Conservation (phyloP, 2,797 vertebrate species). For the Anguilla pacifica region DNA sequence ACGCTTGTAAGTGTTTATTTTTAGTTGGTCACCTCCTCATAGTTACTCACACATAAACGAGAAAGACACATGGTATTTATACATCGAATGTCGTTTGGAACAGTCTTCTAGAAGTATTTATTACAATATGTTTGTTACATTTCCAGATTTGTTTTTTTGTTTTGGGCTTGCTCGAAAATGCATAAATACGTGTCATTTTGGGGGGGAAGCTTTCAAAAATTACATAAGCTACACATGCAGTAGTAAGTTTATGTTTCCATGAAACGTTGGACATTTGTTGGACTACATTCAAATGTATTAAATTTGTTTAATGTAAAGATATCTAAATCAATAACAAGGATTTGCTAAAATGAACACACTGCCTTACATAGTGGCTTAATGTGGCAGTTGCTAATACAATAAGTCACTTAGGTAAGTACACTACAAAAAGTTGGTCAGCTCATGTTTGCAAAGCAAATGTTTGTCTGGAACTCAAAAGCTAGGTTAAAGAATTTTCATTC, state of each 20-base stretch:
- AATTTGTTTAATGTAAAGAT: neutral
- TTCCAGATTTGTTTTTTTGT: no score
- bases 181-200: no score
- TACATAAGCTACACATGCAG: no score
- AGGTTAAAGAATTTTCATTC: neutral
- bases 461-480: neutral
- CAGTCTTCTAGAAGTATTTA: no score
- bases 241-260: neutral
- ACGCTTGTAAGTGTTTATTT: neutral
- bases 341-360: neutral
- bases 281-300: neutral
- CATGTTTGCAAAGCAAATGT: neutral
- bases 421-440: neutral
- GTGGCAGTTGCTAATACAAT: neutral
- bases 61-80: no score
- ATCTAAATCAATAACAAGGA: neutral
- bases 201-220: no score
- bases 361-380: neutral
- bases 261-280: neutral
- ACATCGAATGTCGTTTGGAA: no score
- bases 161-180: no score
- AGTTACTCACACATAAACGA: neutral
- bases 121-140: no score
- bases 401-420: neutral
- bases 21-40: neutral